Base-by-base conservation (phyloP, 2,888 invertebrate genomes). In the Tridacna crocea region DNA sequence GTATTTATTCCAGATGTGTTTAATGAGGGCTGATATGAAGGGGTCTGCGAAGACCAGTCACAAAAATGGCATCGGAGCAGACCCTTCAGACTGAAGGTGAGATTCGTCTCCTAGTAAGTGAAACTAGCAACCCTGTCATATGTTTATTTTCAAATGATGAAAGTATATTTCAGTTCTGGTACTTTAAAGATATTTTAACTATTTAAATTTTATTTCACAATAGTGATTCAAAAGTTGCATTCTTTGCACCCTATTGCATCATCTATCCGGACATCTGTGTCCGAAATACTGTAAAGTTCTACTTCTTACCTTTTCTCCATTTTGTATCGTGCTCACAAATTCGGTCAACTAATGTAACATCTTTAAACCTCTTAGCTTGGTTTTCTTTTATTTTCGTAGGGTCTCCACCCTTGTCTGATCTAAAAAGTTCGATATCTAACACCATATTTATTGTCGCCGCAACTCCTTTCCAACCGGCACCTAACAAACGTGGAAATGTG, bases 381-480 rank as follows among this genome's bases (percentile, higher is more conserved):
- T 98, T 99, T 92, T 98, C 97, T 17, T 97, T 96, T 81, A 99
- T 96, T 94, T 97, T 97, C 68, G 98, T 97, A 4, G 98, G 98
- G 94, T 98, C 96, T 75, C 98, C 98, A 72, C 99, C 99, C 95
- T 99, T 99, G 92, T 99, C 99, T 24, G 96, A 96, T 77, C 99
- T 97, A 94, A 99, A 99, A 79, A 98, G 95, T 95, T 99, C 99
- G 91, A 99, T 96, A 95, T 99, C 99, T 76, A 99, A 95, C 86
- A 99, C 99, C 99, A 99, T 87, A 89, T 92, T 65, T 47, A 22
- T 48, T 22, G 11, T 15, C 47, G 22, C 61, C 13, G 10, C 24
- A 51, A 19, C 24, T 46, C 48, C 51, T 51, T 22, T 13, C 51
- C 70, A 70, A 26, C 70, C 48, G 70, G 70, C 70, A n/a, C 19